Evolutionary conservation across 2,113 vertebrate species (phyloP), one percentile per base, ranked within the genome.

Genomic region (Bambusicola thoracicus): DNA sequence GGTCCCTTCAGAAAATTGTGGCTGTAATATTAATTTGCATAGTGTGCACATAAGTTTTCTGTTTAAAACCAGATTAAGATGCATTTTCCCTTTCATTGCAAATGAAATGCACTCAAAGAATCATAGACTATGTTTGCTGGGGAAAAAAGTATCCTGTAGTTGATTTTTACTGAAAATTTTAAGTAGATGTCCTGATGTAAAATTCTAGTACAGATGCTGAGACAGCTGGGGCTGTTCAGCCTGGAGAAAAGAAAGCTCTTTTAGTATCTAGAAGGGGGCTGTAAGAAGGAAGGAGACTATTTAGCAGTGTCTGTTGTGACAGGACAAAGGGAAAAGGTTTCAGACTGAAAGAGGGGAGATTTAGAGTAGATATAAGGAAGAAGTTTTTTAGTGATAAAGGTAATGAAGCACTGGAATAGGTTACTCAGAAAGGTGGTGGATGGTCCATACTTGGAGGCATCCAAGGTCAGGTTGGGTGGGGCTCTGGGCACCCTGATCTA

Each of bases 1-100:
- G 8, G 44, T 70, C 14, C 13, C 34, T 63, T 59, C 1, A 73
- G 16, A 63, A 27, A 63, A 20, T 1, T 9, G 3, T 1, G 2
- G 7, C 13, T 67, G 18, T 49, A 90, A 63, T n/a, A 46, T 0
- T 59, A 44, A 62, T 18, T n/a, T 88, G 7, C n/a, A 53, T 34
- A 27, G 10, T 32, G 41, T 13, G 43, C 29, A 17, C 16, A 16
- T 17, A 58, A 36, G 5, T 7, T 36, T n/a, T 49, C 36, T 61
- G 5, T n/a, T 74, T 70, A 43, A 77, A 24, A 32, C 1, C 10
- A 38, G 15, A 46, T 75, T 72, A 11, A 30, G 29, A 14, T n/a
- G 27, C 5, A 29, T 66, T 72, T 13, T 53, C 5, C 6, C 29
- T 8, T 40, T 89, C 14, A 10, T 56, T 68, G 46, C 22, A 36